A percentile compares a stretch with the other conserved stretches of the same genome.
phyloP scores from a whole-genome alignment of 2,888 invertebrate genomes.

The Leptopilina myrica region DNA sequence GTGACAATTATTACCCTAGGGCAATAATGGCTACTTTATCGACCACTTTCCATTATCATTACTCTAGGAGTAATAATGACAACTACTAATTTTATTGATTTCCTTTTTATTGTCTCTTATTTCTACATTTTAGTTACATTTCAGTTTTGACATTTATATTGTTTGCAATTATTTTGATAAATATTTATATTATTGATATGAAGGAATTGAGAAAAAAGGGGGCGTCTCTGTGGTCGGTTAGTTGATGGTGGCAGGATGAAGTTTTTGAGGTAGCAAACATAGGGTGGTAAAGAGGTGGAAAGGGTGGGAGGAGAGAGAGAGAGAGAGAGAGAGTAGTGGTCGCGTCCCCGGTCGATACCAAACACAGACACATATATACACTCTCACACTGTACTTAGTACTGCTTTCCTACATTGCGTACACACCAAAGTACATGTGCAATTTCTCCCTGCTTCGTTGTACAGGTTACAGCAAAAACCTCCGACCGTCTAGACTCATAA shows the following conservation, averaged over 20 bases:
- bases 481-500: conserved; percentile 34
- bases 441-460: conserved; percentile 3
- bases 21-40: too few species aligned
- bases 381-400: background rate
- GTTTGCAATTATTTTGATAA: too few species aligned
- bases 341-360: conserved; percentile 40
- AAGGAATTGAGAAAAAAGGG: background rate
- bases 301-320: background rate
- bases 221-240: conserved; percentile 27
- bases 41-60: too few species aligned
- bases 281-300: too few species aligned
- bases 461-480: conserved; percentile 26
- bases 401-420: conserved; percentile 23
- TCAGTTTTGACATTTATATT: too few species aligned
- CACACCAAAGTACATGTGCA: conserved; percentile 29
- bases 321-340: background rate
- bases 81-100: too few species aligned
- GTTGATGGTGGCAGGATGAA: conserved; percentile 21
- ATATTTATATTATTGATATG: too few species aligned
- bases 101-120: too few species aligned
- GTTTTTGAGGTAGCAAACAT: conserved; percentile 32
- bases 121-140: too few species aligned
- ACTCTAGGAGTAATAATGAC: too few species aligned
- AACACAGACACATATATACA: conserved; percentile 8
- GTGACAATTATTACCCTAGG: too few species aligned